phyloP scores from a whole-genome alignment of 1,140 invertebrate genomes.

The Pinna nobilis region DNA sequence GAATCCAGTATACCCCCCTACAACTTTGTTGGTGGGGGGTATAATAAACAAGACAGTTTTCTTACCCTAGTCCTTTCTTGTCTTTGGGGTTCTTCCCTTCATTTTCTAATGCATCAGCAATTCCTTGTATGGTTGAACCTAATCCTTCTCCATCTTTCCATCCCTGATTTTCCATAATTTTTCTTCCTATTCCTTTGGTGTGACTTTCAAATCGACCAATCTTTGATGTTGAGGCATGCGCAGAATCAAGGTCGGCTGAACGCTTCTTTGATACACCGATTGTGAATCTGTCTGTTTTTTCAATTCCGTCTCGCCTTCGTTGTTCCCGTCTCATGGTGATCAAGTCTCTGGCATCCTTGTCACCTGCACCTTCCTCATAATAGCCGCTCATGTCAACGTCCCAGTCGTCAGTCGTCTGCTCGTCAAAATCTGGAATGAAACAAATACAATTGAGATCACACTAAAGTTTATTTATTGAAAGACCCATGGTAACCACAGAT shows the following conservation, averaged over 20 bases:
- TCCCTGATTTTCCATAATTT: conserved; percentile 77
- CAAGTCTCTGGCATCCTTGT: conserved; percentile 75
- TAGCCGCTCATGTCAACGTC: conserved; percentile 80
- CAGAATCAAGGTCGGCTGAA: background rate
- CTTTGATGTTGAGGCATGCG: conserved; percentile 20
- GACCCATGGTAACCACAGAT: no score
- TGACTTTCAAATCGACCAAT: conserved; percentile 77
- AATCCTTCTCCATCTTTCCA: conserved; percentile 78
- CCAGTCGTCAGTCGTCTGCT: conserved; percentile 79
- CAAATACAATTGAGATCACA: no score
- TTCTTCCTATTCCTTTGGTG: conserved; percentile 75
- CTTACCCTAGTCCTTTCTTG: conserved; percentile 72
- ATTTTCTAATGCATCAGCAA: conserved; percentile 69
- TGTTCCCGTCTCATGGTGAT: conserved; percentile 75
- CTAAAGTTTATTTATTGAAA: no score
- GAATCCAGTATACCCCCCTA: no score
- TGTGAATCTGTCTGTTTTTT: conserved; percentile 58
- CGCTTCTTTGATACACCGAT: conserved; percentile 57
- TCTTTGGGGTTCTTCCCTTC: conserved; percentile 71
- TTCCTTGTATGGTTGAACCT: conserved; percentile 70
- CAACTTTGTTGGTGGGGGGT: no score
- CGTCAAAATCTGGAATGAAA: conserved; percentile 79
- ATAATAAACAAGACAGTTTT: no score
- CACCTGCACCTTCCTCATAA: conserved; percentile 76
- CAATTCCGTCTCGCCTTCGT: conserved; percentile 62